A percentile compares a stretch with the other conserved stretches of the same genome.
Evolutionary conservation across 1,140 invertebrate genomes (phyloP).

Genomic region (Aphelinus atriplicis): DNA sequence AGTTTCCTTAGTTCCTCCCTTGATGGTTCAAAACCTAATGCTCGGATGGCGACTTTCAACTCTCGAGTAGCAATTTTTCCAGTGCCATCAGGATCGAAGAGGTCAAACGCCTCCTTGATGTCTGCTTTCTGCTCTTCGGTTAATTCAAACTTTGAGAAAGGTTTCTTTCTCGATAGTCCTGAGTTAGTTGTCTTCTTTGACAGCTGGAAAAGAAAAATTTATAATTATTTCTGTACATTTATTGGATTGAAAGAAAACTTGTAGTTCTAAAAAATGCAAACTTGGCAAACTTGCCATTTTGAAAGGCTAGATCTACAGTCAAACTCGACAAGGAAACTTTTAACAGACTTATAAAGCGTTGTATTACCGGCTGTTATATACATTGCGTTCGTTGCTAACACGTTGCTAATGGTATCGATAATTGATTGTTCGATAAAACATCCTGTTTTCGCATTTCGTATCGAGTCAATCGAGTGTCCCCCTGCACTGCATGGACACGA

Average conservation of each 20-base stretch:
- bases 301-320: too few relatives aligned
- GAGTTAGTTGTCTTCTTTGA: conserved; percentile 49
- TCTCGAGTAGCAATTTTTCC: conserved; percentile 92
- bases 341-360: background rate
- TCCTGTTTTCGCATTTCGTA: too few relatives aligned
- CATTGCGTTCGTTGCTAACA: conserved; percentile 31
- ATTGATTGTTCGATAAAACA: conserved; percentile 30
- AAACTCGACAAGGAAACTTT: background rate
- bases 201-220: conserved; percentile 31
- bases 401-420: conserved; percentile 18
- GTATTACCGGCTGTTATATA: conserved; percentile 23
- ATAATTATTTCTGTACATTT: background rate
- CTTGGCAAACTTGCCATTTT: too few relatives aligned
- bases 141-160: conserved; percentile 80
- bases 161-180: conserved; percentile 68
- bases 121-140: conserved; percentile 90
- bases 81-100: conserved; percentile 90
- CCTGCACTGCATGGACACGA: too few relatives aligned
- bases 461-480: too few relatives aligned
- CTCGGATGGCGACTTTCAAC: conserved; percentile 91
- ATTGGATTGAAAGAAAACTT: too few relatives aligned
- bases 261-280: too few relatives aligned
- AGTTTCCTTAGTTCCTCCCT: conserved; percentile 98
- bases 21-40: conserved; percentile 94
- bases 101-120: conserved; percentile 94